A percentile compares a stretch with the other conserved stretches of the same genome.
These are phyloP conservation scores for Trachops cirrhosus DNA, from an alignment of 2,797 vertebrate species.

Conservation along the genomic window DNA sequence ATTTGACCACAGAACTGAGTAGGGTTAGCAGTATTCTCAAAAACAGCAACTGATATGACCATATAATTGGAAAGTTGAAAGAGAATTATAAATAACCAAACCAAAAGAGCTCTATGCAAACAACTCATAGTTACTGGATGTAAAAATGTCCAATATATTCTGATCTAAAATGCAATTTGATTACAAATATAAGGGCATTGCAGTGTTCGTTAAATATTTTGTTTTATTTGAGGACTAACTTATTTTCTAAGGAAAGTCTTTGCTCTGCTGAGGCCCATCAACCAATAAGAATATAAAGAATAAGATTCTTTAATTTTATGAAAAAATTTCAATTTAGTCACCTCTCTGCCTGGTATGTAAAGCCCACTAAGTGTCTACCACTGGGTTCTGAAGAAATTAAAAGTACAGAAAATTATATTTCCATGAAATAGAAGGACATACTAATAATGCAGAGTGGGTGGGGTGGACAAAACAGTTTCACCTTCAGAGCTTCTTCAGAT, in stretches of 20 bases:
- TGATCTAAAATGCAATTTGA: background rate
- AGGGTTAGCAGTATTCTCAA: background rate
- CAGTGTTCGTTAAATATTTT: background rate
- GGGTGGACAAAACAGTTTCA: background rate
- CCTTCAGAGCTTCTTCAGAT: background rate
- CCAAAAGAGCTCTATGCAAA: background rate
- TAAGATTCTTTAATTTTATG: background rate
- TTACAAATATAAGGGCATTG: constrained; percentile 21
- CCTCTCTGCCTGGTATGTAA: background rate
- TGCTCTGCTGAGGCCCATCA: background rate
- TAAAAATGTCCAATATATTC: constrained; percentile 4
- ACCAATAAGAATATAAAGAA: background rate
- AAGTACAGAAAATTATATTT: background rate
- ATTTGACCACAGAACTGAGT: background rate
- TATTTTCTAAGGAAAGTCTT: background rate
- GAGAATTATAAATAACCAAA: background rate
- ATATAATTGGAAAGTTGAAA: background rate
- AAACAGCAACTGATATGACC: background rate
- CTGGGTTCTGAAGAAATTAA: background rate
- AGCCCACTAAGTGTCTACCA: background rate
- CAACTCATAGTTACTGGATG: background rate
- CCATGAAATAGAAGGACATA: background rate
- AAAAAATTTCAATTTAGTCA: constrained; percentile 2
- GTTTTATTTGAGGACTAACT: background rate
- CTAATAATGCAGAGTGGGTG: background rate